Evolutionary conservation across 2,797 vertebrate genomes (phyloP).

Genomic region (Aphelocoma californica): DNA sequence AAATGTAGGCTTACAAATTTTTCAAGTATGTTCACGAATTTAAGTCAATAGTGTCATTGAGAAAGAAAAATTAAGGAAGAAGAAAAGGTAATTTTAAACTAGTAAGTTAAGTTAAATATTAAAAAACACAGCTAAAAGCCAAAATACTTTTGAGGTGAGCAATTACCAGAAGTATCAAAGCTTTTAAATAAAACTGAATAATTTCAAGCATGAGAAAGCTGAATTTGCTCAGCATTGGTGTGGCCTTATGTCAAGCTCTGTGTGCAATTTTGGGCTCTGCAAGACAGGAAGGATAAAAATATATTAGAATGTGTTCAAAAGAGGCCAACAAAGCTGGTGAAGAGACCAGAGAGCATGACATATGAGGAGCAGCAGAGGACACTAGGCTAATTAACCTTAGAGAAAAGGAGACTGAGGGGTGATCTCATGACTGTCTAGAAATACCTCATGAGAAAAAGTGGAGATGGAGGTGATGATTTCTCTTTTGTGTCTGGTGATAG

Average conservation of each 20-base stretch:
- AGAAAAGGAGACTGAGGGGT: not conserved
- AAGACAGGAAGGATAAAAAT: not conserved
- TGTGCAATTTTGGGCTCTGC: not conserved
- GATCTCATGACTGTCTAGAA: not conserved
- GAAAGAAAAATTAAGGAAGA: not conserved
- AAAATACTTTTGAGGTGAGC: not conserved
- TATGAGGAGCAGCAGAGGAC: not conserved
- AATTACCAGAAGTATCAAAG: not conserved
- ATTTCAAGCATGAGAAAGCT: not conserved
- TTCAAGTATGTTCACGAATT: not conserved
- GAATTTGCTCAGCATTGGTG: not conserved
- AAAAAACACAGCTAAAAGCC: not conserved
- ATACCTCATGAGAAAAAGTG: not conserved
- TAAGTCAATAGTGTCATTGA: not conserved
- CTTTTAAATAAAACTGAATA: not conserved
- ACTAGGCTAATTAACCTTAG: not conserved
- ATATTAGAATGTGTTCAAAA: not conserved
- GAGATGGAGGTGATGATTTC: not conserved
- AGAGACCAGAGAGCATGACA: not conserved
- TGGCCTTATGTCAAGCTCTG: accelerated
- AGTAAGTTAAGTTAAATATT: not conserved
- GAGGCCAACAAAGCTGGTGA: not conserved
- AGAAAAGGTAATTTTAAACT: not conserved
- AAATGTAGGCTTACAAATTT: not conserved
- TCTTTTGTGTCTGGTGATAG: not conserved